Evolutionary conservation across 1,140 invertebrate species (phyloP), one percentile per base, ranked within the genome.

Genomic region (Drosophila santomea): DNA sequence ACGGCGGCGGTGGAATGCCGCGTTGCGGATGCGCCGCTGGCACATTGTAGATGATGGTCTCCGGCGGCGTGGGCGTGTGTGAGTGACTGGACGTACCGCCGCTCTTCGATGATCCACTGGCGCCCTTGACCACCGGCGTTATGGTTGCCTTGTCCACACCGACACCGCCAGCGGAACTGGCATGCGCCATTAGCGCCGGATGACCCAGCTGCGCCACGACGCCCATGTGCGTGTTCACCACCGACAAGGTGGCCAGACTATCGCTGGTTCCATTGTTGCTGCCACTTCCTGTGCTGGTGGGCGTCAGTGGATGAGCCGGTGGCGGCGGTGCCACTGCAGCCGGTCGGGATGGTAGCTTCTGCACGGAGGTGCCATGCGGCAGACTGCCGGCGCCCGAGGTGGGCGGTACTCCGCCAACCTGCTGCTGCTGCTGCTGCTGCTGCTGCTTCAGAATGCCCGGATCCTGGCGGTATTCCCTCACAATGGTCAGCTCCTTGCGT

Each of bases 161-260:
- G 1, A 28, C 32, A 1, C 32, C 55, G 8, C 17, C 28, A 2
- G 20, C 51, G 3, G 20, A 14, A 0, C 20, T 25, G 66, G 72
- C 67, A 12, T 90, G 91, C 4, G 41, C 43, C 93, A 93, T 73
- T 62, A 82, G 35, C 0, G 36, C 36, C 0, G 83, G 56, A 73
- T 74, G 91, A 4, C 93, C 57, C 15, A 80, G 83, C 0, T 55
- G 50, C 10, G 39, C 48, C 54, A 74, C 54, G 28, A 66, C 75
- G 32, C 57, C 93, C 7, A 91, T 10, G 73, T 93, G 92, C 0
- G 94, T 92, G 72, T 93, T 94, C 12, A 96, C 95, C 15, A 96
- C 95, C 4, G 95, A 96, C 0, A 96, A 90, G 0, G 95, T 96
- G 15, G 95, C 96, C 54, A 95, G 91, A 91, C 90, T 94, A 81